These are phyloP conservation scores for Aix galericulata DNA, from an alignment of 2,113 vertebrate genomes.

Conservation along the genomic window DNA sequence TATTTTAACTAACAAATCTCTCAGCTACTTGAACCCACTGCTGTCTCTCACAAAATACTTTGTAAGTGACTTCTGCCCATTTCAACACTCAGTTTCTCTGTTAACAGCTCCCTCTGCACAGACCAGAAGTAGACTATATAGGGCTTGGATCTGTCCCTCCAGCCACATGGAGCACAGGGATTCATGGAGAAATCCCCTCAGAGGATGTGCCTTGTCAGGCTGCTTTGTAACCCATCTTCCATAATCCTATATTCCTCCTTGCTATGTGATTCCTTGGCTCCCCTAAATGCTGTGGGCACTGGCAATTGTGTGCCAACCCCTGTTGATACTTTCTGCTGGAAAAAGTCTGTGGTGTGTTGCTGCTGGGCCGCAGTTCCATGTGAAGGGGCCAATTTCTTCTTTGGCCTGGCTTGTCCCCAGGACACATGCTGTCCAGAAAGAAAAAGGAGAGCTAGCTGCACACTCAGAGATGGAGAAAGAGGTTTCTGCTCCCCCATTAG, in stretches of 20 bases:
- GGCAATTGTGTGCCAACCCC: not conserved
- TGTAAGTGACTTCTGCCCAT: not conserved
- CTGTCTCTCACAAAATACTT: not conserved
- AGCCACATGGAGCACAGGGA: not conserved
- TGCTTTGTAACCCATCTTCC: not conserved
- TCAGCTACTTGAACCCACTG: not conserved
- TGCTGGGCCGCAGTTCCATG: accelerated
- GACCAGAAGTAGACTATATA: not conserved
- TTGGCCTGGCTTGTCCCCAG: not conserved
- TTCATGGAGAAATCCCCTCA: not conserved
- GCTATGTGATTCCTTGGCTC: not conserved
- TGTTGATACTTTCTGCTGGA: not conserved
- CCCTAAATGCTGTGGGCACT: not conserved
- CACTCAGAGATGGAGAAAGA: not conserved
- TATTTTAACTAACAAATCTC: not conserved
- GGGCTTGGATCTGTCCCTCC: not conserved
- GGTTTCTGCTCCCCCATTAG: not conserved
- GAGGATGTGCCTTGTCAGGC: not conserved
- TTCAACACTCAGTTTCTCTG: not conserved
- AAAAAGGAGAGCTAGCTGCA: not conserved
- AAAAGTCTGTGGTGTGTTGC: not conserved
- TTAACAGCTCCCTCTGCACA: not conserved
- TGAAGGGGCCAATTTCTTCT: not conserved
- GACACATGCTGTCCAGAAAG: not conserved
- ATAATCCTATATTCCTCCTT: not conserved